Conservation (phyloP, 2,113 vertebrate species). For the Indri indri region DNA sequence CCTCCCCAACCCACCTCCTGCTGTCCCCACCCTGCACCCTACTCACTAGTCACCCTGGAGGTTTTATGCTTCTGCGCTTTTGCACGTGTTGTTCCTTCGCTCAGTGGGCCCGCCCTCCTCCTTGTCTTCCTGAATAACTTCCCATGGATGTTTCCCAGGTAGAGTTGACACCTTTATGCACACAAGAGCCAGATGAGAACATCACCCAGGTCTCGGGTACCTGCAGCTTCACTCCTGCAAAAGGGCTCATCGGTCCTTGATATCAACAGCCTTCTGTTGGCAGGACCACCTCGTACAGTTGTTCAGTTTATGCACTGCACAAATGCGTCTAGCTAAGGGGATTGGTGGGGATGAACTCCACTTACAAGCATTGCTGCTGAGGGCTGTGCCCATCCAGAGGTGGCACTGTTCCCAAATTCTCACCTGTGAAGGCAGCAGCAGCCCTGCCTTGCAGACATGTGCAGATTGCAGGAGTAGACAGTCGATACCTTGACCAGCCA, state of each 20-base stretch:
- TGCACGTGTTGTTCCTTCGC: neutral
- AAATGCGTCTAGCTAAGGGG: neutral
- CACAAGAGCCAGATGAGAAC: neutral
- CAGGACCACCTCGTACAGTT: fast-evolving
- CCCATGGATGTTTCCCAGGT: neutral
- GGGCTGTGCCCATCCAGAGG: neutral
- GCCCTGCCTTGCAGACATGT: neutral
- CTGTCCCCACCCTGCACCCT: neutral
- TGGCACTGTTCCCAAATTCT: neutral
- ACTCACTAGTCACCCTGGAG: neutral
- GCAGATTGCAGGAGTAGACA: neutral
- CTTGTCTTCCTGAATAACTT: neutral
- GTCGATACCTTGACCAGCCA: neutral
- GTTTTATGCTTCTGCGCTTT: neutral
- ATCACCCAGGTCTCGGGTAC: neutral
- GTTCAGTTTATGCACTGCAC: neutral
- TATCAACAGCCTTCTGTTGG: neutral
- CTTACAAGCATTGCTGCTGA: neutral
- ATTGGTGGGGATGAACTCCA: neutral
- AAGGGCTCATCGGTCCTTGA: neutral
- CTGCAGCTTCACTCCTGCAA: neutral
- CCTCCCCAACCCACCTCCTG: fast-evolving
- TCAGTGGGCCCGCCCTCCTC: neutral
- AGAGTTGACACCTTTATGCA: neutral
- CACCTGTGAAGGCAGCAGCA: neutral